Evolutionary conservation across 2,797 vertebrate species (phyloP), one percentile per base, ranked within the genome.

Genomic region (Cuculus canorus): DNA sequence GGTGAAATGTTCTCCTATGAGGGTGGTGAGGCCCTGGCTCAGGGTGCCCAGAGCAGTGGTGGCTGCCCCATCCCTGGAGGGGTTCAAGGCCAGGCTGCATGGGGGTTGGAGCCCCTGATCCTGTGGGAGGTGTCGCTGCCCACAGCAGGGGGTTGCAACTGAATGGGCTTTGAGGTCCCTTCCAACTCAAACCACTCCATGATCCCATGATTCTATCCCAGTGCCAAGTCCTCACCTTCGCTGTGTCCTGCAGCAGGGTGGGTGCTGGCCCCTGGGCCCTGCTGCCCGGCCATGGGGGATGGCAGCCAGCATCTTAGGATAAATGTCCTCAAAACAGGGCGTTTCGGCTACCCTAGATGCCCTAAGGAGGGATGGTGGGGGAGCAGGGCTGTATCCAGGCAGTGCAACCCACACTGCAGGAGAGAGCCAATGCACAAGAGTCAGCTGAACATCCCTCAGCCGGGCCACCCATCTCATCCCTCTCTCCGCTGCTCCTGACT

Each of bases 281-380:
- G 54, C 33, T 52, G 64, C 60, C 45, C 69, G 17, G 52, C 33
- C 69, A 15, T 0, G 9, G 27, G 52, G 39, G 24, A 28, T 22
- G 3, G 45, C 39, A 63, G 45, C 48, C 17, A 37, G 6, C 2
- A 1, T 2, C 28, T 39, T 48, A 16, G 11, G 32, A 52, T 35
- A 71, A 47, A 60, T 0, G 2, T 4, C 54, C 65, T 64, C 72
- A 56, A 11, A 57, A 5, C 13, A 4, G 11, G 25, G 28, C 0
- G 6, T 5, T 56, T 23, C 8, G 48, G 71, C 33, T 33, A 5
- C 25, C 32, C 9, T 16, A 5, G 56, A 8, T 18, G 27, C 13
- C 30, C 54, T 6, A 2, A 22, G 5, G 22, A 59, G n/a, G 41
- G 45, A 17, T 47, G 18, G 47, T 11, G 15, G 21, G 47, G 47